Base-by-base conservation (phyloP, 2,797 vertebrate genomes). In the Pseudochirops corinnae region DNA sequence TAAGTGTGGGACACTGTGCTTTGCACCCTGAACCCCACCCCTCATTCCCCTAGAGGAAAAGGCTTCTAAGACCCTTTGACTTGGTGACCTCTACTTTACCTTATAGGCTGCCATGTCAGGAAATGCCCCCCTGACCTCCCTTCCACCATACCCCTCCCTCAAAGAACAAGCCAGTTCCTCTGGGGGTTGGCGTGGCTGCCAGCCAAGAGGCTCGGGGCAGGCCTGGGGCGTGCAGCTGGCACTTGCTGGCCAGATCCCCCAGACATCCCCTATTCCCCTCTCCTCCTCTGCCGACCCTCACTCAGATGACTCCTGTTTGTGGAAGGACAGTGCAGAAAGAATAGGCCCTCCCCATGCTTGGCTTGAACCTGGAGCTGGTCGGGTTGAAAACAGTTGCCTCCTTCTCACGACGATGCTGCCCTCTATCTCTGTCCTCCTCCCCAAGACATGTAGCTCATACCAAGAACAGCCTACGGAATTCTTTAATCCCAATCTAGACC, bases 141-240 rank as follows among this genome's bases (percentile, higher is more conserved):
- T 87, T 39, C 67, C 67, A 95, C 91, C 67, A 93, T 90, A 92
- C 55, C 62, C 62, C 91, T 94, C 92, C 90, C 92, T 97, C 91
- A 95, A 62, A 96, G 94, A 97, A 95, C 91, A 50, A 95, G 90
- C 56, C 55, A 29, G 53, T 50, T 93, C 91, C 94, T 97, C 93
- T 58, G 90, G 60, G 58, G 94, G 55, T 91, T 95, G 95, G 39
- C 56, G n/a, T 98, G 97, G 97, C 98, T 96, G 97, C 94, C 94
- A 96, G 98, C 96, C 98, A 97, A 97, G 94, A 95, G 91, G 94
- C 97, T 97, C 94, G 94, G 95, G 97, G 98, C 96, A 97, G 95
- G 96, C 98, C 97, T 96, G 93, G 95, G 94, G 97, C 97, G 92
- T 97, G 94, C 97, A 98, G 96, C 98, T 98, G 97, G 96, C 96